These are phyloP conservation scores for Dicaeum eximium DNA, from an alignment of 2,113 vertebrate genomes.

Conservation along the genomic window DNA sequence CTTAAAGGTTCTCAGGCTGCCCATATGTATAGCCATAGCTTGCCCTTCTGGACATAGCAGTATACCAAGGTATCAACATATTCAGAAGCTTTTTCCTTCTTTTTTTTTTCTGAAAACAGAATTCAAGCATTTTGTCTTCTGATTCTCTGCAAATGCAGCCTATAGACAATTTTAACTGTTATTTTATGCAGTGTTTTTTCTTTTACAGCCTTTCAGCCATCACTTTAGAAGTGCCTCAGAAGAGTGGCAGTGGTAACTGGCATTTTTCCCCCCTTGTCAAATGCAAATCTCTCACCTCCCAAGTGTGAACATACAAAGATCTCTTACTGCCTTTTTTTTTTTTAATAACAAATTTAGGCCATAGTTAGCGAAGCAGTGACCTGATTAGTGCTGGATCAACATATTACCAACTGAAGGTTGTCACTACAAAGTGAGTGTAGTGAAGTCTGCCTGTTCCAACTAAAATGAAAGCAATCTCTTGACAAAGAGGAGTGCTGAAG, in stretches of 20 bases:
- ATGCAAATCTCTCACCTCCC: conserved; percentile 26
- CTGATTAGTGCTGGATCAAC: conserved; percentile 65
- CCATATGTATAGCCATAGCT: not conserved
- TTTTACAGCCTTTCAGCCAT: not conserved
- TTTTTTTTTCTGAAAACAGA: not conserved
- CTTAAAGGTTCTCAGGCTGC: not conserved
- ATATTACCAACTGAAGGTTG: conserved; percentile 52
- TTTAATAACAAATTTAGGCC: conserved; percentile 32
- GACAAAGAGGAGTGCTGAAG: conserved; percentile 17
- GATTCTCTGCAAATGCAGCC: not conserved
- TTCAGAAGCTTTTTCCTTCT: not conserved
- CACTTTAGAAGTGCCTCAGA: not conserved
- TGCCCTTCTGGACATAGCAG: not conserved
- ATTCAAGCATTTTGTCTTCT: not conserved
- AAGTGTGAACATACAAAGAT: conserved; percentile 5
- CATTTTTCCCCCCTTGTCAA: not conserved
- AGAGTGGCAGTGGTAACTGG: not conserved
- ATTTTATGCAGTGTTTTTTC: not conserved
- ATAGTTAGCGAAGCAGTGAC: conserved; percentile 51
- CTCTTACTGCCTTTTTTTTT: not conserved
- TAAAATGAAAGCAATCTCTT: conserved; percentile 45
- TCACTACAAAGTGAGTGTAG: conserved; percentile 49
- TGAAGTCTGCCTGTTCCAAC: conserved; percentile 50
- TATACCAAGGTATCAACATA: not conserved
- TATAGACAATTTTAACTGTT: not conserved